Evolutionary conservation across 2,113 vertebrate genomes (phyloP).

Genomic region (Platanista minor): DNA sequence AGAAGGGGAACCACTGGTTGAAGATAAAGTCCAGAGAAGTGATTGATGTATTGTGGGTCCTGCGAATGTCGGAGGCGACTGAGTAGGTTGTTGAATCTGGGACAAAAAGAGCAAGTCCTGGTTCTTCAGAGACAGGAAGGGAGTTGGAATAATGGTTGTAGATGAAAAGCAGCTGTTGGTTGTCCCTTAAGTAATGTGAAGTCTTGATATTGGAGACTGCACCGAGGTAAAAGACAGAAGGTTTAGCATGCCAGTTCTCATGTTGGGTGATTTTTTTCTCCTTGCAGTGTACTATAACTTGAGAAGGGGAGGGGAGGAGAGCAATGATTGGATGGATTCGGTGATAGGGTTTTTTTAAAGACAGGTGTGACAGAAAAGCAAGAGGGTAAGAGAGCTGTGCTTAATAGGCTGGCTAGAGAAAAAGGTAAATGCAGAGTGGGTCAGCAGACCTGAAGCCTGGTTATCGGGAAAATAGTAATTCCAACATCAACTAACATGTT

Average conservation of each 20-base stretch:
- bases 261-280: fast-evolving
- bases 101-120: neutral
- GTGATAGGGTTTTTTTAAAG: neutral
- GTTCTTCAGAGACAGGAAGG: neutral
- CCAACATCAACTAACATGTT: neutral
- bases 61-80: neutral
- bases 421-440: neutral
- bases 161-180: neutral
- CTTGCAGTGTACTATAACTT: too few relatives aligned
- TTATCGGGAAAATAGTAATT: neutral
- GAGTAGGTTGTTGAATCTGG: neutral
- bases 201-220: neutral
- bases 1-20: neutral
- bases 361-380: neutral
- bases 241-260: neutral
- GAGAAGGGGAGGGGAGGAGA: neutral
- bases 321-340: neutral
- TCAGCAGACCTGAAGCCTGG: neutral
- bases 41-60: neutral
- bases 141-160: neutral
- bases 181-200: neutral
- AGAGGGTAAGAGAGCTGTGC: neutral
- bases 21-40: neutral
- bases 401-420: neutral
- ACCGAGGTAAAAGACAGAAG: neutral